A percentile compares a stretch with the other conserved stretches of the same genome.
These are phyloP conservation scores for Crioceris asparagi DNA, from an alignment of 2,888 invertebrate genomes.

Conservation along the genomic window DNA sequence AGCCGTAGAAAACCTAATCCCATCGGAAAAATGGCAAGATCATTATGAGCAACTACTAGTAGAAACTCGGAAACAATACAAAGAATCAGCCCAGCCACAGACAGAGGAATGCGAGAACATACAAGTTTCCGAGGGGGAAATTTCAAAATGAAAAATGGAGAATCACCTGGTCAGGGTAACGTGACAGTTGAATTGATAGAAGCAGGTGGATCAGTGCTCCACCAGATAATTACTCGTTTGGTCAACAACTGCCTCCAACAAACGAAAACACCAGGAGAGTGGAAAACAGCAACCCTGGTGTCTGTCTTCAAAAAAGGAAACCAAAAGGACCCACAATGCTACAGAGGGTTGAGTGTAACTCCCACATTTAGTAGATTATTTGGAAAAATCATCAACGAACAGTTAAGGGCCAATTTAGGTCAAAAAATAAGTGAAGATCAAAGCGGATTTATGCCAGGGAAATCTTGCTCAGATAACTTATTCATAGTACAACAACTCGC, in stretches of 20 bases:
- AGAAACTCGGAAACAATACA: not conserved
- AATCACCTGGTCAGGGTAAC: no score
- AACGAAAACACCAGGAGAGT: no score
- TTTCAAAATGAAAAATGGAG: not conserved
- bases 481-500: not conserved
- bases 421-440: not conserved
- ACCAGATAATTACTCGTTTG: not conserved
- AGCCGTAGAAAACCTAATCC: not conserved
- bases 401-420: not conserved
- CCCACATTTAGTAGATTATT: no score
- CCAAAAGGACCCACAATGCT: no score
- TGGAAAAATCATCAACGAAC: no score
- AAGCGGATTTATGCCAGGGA: not conserved
- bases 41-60: not conserved
- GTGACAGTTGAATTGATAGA: not conserved
- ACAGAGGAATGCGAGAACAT: not conserved
- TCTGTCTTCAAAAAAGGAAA: no score
- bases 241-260: not conserved
- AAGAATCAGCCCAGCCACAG: not conserved
- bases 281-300: no score
- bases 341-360: no score
- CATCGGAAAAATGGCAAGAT: not conserved
- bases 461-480: not conserved
- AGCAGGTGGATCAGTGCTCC: no score
- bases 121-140: not conserved